Base-by-base conservation (phyloP, 2,113 vertebrate genomes). In the Microcebus murinus region DNA sequence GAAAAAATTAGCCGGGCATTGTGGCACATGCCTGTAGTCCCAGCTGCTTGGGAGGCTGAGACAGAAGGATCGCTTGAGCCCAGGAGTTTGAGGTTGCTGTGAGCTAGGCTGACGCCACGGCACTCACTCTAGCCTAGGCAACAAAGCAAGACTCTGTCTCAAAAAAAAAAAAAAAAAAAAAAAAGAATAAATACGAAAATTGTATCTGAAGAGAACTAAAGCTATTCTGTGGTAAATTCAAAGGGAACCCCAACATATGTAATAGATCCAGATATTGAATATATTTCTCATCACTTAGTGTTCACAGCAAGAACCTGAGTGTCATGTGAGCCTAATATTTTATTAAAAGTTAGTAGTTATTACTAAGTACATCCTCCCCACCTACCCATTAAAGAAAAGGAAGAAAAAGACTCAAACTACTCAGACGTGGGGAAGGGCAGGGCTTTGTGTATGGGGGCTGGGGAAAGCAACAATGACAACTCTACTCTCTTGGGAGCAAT, bases 121-220 rank as follows among this genome's bases (percentile, higher is more conserved):
- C n/a, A n/a, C n/a, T n/a, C n/a, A n/a, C n/a, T n/a, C n/a, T n/a
- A n/a, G n/a, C n/a, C n/a, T n/a, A n/a, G n/a, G n/a, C n/a, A n/a
- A n/a, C n/a, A n/a, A n/a, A n/a, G n/a, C n/a, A n/a, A n/a, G n/a
- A n/a, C n/a, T n/a, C n/a, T n/a, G n/a, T n/a, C n/a, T n/a, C n/a
- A n/a, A n/a, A n/a, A n/a, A n/a, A n/a, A n/a, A n/a, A n/a, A n/a
- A n/a, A n/a, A n/a, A n/a, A n/a, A n/a, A n/a, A n/a, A n/a, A n/a
- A n/a, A n/a, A 81, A 80, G 81, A 76, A 52, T 11, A 83, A 81
- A 65, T 21, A 82, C 17, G 13, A 95, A 97, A 89, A 88, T 14
- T 12, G 3, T 8, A 39, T 45, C 20, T 88, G 39, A 36, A 55
- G 45, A 96, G 48, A 94, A 95, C 13, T 4, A 25, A 90, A 67